Conservation (phyloP, 2,797 vertebrate genomes). For the Tragopan temminckii region DNA sequence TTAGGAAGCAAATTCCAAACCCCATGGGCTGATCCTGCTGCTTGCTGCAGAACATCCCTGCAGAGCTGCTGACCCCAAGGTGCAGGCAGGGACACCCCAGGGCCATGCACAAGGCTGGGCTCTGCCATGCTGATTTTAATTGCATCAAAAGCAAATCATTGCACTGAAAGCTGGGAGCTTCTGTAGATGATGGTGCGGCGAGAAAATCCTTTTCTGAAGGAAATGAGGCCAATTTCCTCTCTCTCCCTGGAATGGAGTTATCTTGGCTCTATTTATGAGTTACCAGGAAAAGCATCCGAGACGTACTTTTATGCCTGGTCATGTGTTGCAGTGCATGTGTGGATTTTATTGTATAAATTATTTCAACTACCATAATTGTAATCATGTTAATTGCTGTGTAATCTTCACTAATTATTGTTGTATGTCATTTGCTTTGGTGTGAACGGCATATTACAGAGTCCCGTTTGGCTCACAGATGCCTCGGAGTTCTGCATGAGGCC, state of each 20-base stretch:
- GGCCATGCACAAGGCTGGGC: not conserved
- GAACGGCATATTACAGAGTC: slow-evolving; percentile 70
- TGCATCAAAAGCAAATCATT: not conserved
- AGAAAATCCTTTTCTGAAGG: slow-evolving; percentile 46
- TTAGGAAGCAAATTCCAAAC: not conserved
- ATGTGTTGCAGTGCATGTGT: slow-evolving; percentile 48
- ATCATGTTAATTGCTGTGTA: slow-evolving; percentile 84
- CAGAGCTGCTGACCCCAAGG: not conserved
- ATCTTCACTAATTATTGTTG: slow-evolving; percentile 84
- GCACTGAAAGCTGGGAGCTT: not conserved
- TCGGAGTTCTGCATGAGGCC: not conserved
- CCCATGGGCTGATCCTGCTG: not conserved
- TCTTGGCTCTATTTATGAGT: not conserved
- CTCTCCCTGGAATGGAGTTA: not conserved
- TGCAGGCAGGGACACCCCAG: not conserved
- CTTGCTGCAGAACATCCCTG: not conserved
- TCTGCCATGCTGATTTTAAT: not conserved
- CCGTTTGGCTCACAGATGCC: slow-evolving; percentile 58
- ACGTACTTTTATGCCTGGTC: slow-evolving; percentile 35
- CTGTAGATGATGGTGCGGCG: not conserved
- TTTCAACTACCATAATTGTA: slow-evolving; percentile 80
- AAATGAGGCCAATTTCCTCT: slow-evolving; percentile 26
- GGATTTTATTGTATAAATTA: slow-evolving; percentile 80
- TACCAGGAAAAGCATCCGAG: not conserved
- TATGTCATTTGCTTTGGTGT: slow-evolving; percentile 83